Percentiles rank a stretch among this genome's conserved stretches.
phyloP scores from a whole-genome alignment of 2,888 invertebrate species.

The Ochlodes sylvanus region DNA sequence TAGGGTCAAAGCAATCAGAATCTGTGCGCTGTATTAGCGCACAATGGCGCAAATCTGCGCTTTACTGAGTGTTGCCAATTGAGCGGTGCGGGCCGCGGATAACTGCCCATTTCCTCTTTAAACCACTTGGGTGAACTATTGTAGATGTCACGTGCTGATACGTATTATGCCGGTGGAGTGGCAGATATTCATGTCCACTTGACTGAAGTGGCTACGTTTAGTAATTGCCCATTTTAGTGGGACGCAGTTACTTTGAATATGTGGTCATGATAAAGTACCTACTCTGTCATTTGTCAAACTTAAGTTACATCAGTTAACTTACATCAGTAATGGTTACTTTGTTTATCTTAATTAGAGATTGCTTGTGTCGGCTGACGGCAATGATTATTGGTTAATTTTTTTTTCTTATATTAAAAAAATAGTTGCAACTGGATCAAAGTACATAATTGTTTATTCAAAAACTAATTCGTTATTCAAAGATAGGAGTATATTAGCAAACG shows the following conservation, averaged over 20 bases:
- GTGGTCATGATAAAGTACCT: neutral
- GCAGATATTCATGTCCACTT: constrained; percentile 1
- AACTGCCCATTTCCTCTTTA: constrained; percentile 47
- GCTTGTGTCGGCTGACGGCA: neutral
- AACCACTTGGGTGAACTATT: constrained; percentile 28
- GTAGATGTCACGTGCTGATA: constrained; percentile 16
- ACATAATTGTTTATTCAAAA: too few relatives aligned
- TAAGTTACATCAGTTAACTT: too few relatives aligned
- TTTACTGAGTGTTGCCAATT: constrained; percentile 42
- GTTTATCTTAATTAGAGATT: neutral
- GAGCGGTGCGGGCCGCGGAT: constrained; percentile 39
- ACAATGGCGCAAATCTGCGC: constrained; percentile 24
- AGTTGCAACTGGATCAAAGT: too few relatives aligned
- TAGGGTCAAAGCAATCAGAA: constrained; percentile 17
- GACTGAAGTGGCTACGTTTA: neutral
- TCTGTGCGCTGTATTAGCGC: constrained; percentile 1
- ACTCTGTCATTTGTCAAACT: too few relatives aligned
- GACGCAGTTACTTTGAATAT: neutral
- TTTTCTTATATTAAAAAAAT: too few relatives aligned
- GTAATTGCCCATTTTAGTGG: neutral
- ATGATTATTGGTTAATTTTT: neutral
- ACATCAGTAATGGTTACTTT: too few relatives aligned
- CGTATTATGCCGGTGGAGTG: constrained; percentile 8
- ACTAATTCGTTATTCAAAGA: too few relatives aligned
- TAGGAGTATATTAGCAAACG: neutral